Percentiles rank a stretch among this genome's conserved stretches.
Conservation (phyloP, 2,113 vertebrate genomes). For the Erythrocercus mccallii region DNA sequence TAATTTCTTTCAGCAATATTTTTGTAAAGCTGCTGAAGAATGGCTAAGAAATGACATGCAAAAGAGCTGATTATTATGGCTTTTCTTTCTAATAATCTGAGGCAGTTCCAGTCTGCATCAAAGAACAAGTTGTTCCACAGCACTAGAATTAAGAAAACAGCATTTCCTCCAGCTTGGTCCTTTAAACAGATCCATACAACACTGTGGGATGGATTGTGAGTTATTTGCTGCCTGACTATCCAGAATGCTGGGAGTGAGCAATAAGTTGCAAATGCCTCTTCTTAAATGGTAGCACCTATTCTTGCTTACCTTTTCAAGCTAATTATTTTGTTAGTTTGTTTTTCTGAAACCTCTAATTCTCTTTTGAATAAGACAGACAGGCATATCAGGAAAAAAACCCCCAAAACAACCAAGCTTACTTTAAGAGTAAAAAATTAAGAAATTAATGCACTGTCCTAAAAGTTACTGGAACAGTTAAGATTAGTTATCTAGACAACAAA, state of each 20-base stretch:
- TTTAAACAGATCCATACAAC: background rate
- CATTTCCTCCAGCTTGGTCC: background rate
- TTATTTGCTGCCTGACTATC: background rate
- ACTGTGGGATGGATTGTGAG: background rate
- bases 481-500: background rate
- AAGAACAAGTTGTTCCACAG: background rate
- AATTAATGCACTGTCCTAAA: background rate
- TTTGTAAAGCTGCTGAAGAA: background rate
- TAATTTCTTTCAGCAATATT: background rate
- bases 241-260: background rate
- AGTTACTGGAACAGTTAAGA: background rate
- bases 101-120: background rate
- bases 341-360: background rate
- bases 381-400: background rate
- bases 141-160: background rate
- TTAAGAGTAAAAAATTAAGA: background rate
- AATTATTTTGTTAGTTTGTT: background rate
- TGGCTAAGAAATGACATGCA: background rate
- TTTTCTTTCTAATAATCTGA: background rate
- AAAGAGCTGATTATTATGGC: background rate
- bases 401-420: background rate
- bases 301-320: background rate
- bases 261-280: background rate
- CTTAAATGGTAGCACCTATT: background rate
- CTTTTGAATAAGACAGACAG: background rate